phyloP scores from a whole-genome alignment of 92 coral and sea anemone genomes.

The Parazoanthus darwini region DNA sequence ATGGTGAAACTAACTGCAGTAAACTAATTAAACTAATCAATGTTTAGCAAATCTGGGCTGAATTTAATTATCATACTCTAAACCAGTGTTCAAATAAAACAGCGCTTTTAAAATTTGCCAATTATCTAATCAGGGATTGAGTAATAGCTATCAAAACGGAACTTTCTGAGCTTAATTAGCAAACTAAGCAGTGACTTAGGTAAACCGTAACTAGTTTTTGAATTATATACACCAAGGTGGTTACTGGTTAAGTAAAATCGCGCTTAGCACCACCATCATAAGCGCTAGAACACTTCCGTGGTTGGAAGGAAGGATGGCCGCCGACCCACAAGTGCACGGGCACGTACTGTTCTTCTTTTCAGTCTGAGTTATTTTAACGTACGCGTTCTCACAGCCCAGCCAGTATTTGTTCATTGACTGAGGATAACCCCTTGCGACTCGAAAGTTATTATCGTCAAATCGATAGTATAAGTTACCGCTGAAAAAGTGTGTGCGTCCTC shows the following conservation, averaged over 20 bases:
- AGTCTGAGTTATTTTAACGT: constrained; percentile 16
- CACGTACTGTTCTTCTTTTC: constrained; percentile 37
- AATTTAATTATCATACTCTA: neutral
- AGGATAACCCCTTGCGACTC: constrained; percentile 38
- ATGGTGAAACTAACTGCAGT: too few relatives aligned
- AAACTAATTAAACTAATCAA: neutral
- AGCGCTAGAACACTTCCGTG: neutral
- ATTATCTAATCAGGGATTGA: too few relatives aligned
- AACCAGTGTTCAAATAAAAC: neutral
- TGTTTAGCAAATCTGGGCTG: neutral
- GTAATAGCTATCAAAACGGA: neutral
- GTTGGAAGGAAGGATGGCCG: neutral
- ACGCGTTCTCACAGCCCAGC: constrained; percentile 49
- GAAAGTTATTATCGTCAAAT: constrained; percentile 35
- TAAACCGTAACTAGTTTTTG: neutral
- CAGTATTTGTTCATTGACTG: constrained; percentile 50
- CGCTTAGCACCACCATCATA: neutral
- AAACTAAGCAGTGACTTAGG: too few relatives aligned
- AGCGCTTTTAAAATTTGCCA: neutral
- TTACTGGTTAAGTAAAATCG: neutral
- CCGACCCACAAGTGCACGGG: constrained; percentile 43
- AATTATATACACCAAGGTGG: neutral
- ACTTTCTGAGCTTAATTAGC: too few relatives aligned
- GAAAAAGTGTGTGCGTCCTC: constrained; percentile 52
- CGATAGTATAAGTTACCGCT: constrained; percentile 49